A percentile compares a stretch with the other conserved stretches of the same genome.
Evolutionary conservation across 2,888 invertebrate genomes (phyloP).

Genomic region (Aporophyla nigra): DNA sequence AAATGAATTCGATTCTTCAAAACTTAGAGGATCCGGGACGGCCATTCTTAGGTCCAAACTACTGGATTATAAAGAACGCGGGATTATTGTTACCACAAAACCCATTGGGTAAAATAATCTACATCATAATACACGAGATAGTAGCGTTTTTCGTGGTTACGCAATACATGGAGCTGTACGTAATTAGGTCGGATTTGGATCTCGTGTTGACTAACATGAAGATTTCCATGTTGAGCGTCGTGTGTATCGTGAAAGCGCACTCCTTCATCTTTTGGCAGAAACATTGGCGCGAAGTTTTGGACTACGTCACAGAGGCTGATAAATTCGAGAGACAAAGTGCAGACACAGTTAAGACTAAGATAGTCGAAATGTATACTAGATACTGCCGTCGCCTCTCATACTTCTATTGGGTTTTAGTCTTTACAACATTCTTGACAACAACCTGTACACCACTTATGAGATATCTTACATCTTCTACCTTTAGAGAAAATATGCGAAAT

Average conservation of each 20-base stretch:
- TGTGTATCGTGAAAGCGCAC: slow-evolving; percentile 81
- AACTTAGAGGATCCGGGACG: slow-evolving; percentile 76
- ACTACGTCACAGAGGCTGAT: slow-evolving; percentile 82
- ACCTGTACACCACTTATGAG: slow-evolving; percentile 75
- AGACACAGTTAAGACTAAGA: slow-evolving; percentile 69
- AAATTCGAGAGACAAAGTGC: slow-evolving; percentile 77
- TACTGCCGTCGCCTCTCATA: slow-evolving; percentile 81
- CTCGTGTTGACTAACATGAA: slow-evolving; percentile 82
- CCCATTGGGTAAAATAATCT: slow-evolving; percentile 66
- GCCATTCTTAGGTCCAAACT: slow-evolving; percentile 82
- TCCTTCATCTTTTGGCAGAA: slow-evolving; percentile 81
- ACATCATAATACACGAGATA: slow-evolving; percentile 76
- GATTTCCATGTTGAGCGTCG: slow-evolving; percentile 84
- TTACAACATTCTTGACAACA: slow-evolving; percentile 78
- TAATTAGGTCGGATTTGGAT: slow-evolving; percentile 80
- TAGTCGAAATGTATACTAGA: slow-evolving; percentile 79
- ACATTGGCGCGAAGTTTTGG: slow-evolving; percentile 78
- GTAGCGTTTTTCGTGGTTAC: slow-evolving; percentile 80
- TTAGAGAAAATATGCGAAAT: slow-evolving; percentile 76
- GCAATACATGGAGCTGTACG: slow-evolving; percentile 82
- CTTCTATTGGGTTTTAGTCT: slow-evolving; percentile 82
- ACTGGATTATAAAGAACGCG: slow-evolving; percentile 77
- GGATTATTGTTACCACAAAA: slow-evolving; percentile 80
- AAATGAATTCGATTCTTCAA: slow-evolving; percentile 70
- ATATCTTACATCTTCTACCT: slow-evolving; percentile 76